phyloP scores from a whole-genome alignment of 2,113 vertebrate species.

The Lepidiolamprologus cunningtoni region DNA sequence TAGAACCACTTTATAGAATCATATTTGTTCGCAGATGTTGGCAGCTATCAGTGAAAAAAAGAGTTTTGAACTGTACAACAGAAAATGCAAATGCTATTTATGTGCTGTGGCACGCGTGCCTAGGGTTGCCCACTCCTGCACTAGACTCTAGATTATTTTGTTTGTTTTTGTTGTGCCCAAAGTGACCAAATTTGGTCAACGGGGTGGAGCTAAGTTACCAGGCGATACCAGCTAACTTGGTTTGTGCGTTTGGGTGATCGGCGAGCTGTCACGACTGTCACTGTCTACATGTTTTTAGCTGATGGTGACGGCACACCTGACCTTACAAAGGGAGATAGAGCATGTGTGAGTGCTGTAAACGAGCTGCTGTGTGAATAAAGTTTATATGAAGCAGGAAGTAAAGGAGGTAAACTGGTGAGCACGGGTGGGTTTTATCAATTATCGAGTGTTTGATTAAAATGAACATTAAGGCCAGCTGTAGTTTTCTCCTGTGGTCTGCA shows the following conservation, averaged over 20 bases:
- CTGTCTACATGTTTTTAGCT: neutral
- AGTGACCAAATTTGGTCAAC: neutral
- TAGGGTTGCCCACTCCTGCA: neutral
- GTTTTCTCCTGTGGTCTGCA: neutral
- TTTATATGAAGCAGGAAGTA: neutral
- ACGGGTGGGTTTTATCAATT: rapidly evolving
- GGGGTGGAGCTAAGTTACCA: neutral
- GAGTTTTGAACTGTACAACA: rapidly evolving
- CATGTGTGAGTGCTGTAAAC: neutral
- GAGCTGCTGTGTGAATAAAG: neutral
- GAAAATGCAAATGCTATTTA: rapidly evolving
- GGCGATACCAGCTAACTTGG: neutral
- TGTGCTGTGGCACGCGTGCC: rapidly evolving
- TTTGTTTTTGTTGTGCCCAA: neutral
- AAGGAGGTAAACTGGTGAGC: neutral
- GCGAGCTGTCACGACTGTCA: neutral
- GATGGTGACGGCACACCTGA: neutral
- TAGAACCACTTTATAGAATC: neutral
- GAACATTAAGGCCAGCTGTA: neutral
- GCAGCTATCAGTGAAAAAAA: neutral
- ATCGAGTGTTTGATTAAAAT: neutral
- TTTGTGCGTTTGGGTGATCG: neutral
- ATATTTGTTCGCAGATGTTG: rapidly evolving
- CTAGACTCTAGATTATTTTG: neutral
- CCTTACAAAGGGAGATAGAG: neutral